phyloP scores from a whole-genome alignment of 2,113 vertebrate genomes.

The Hyperopisus bebe region DNA sequence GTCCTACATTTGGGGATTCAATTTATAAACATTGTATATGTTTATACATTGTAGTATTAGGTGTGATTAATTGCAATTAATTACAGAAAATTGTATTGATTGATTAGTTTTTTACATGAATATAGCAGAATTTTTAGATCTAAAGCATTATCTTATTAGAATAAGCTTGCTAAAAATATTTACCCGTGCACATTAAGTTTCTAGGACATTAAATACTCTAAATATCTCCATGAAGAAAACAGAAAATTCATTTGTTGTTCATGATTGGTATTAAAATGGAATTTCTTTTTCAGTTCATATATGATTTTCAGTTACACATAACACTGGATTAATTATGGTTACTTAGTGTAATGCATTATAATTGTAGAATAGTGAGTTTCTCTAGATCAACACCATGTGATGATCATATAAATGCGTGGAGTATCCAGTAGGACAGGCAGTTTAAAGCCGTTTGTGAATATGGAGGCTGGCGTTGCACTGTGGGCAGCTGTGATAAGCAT shows the following conservation, averaged over 20 bases:
- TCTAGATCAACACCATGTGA: neutral
- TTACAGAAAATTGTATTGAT: neutral
- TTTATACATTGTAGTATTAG: neutral
- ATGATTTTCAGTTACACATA: neutral
- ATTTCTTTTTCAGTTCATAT: neutral
- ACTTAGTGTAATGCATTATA: neutral
- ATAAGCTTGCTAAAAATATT: neutral
- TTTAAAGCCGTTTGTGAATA: neutral
- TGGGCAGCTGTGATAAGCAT: constrained; percentile 48
- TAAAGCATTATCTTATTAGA: neutral
- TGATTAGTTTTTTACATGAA: neutral
- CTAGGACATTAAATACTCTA: neutral
- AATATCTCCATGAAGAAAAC: neutral
- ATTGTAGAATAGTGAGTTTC: neutral
- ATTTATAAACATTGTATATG: neutral
- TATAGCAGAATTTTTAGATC: neutral
- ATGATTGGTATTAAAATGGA: neutral
- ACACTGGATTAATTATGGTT: neutral
- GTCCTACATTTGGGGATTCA: neutral
- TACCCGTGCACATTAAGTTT: neutral
- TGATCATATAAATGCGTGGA: neutral
- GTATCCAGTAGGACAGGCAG: neutral
- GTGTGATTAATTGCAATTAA: neutral
- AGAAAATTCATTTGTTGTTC: neutral
- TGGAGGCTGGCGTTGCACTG: constrained; percentile 25